Percentiles rank a stretch among this genome's conserved stretches.
Evolutionary conservation across 92 coral and sea anemone genomes (phyloP).

Genomic region (Zoanthus solanderi): DNA sequence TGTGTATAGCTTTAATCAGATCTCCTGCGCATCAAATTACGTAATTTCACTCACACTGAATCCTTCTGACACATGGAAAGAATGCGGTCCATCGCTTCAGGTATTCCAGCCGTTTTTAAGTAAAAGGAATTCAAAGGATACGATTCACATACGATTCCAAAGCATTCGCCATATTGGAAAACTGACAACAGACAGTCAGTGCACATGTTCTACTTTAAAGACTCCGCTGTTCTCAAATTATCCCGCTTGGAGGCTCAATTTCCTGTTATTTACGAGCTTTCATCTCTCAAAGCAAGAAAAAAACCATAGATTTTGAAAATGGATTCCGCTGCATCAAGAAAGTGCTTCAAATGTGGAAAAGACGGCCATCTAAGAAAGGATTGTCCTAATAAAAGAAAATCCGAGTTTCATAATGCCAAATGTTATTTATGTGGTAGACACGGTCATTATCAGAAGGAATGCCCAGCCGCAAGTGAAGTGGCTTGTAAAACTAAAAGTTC

Average conservation of each 20-base stretch:
- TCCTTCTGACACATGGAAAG: neutral
- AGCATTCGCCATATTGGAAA: slow-evolving; percentile 95
- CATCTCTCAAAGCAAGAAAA: too few species aligned
- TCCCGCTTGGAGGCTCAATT: neutral
- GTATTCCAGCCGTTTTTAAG: too few species aligned
- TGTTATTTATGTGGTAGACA: slow-evolving; percentile 93
- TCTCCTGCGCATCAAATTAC: neutral
- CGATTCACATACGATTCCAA: slow-evolving; percentile 98
- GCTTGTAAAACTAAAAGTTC: slow-evolving; percentile 1
- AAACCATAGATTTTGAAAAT: neutral
- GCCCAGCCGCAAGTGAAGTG: slow-evolving; percentile 53
- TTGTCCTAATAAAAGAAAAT: slow-evolving; percentile 76
- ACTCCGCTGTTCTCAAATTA: slow-evolving; percentile 34
- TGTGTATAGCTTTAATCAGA: too few species aligned
- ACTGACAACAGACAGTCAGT: neutral
- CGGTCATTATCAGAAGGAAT: slow-evolving; percentile 86
- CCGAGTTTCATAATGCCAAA: slow-evolving; percentile 59
- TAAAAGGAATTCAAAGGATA: slow-evolving; percentile 76
- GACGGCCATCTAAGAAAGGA: slow-evolving; percentile 88
- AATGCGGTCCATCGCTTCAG: too few species aligned
- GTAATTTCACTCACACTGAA: neutral
- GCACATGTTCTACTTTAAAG: slow-evolving; percentile 47
- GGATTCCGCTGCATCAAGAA: slow-evolving; percentile 51
- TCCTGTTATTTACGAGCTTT: neutral
- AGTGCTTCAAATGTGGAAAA: slow-evolving; percentile 94